phyloP scores from a whole-genome alignment of 2,113 vertebrate genomes.

The Puntigrus tetrazona region DNA sequence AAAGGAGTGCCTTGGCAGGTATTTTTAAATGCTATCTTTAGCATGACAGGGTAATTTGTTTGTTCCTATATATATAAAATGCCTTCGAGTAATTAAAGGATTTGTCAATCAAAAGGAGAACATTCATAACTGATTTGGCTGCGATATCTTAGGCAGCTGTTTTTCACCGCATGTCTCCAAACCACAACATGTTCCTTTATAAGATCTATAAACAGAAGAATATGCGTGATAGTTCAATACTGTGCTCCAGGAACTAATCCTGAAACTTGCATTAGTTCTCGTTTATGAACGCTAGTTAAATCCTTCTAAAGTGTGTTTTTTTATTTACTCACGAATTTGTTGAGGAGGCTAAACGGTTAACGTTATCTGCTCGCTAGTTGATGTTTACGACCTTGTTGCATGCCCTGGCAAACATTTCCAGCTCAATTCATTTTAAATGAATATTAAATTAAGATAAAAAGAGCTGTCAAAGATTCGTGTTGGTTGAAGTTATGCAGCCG shows the following conservation, averaged over 20 bases:
- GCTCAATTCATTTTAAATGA: not conserved
- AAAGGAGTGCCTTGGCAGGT: not conserved
- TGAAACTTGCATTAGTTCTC: not conserved
- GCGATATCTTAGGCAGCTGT: not conserved
- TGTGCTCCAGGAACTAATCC: not conserved
- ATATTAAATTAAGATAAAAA: not conserved
- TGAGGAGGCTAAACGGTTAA: not conserved
- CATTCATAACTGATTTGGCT: not conserved
- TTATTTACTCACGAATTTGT: no score
- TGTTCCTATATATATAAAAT: not conserved
- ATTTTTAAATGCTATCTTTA: not conserved
- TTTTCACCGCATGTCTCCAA: not conserved
- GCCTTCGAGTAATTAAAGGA: not conserved
- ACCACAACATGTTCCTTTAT: not conserved
- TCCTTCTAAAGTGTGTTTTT: not conserved
- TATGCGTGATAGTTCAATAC: not conserved
- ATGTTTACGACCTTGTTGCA: not conserved
- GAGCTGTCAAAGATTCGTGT: not conserved
- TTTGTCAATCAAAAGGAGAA: conserved; percentile 9
- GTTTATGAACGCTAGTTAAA: not conserved
- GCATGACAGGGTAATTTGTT: not conserved
- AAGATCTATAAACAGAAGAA: not conserved
- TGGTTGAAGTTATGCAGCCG: not conserved
- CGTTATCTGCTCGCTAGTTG: not conserved
- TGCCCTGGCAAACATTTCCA: not conserved